Evolutionary conservation across 2,888 invertebrate genomes (phyloP), one percentile per base, ranked within the genome.

Genomic region (Tineola bisselliella): DNA sequence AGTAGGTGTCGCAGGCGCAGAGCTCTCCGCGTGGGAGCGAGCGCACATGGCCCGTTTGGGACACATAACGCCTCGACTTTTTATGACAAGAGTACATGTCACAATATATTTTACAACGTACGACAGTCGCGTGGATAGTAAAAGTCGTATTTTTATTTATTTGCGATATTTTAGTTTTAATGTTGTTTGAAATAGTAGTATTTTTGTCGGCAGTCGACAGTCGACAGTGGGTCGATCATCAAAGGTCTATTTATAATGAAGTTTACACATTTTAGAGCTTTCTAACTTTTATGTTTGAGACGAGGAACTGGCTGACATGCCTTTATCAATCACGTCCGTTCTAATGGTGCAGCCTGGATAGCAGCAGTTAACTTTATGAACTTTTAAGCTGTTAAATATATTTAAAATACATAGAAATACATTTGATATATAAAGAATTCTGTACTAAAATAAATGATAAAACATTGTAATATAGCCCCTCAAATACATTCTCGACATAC

Each of bases 21-120:
- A n/a, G 5, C 15, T 69, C 86, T 79, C 76, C 79, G 86, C 86
- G 86, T 87, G 86, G 86, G 86, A 87, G 79, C 83, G 84, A 74
- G 78, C 79, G 83, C 84, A 84, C 84, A 86, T 84, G 86, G 84
- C 84, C 79, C 79, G 79, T 80, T 82, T 81, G 84, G 84, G 83
- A 82, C 82, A 78, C 81, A 62, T 78, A 79, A 82, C 81, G 78
- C 83, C 82, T 83, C 81, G 81, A 76, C 69, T 81, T 84, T 84
- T 84, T 83, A 84, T 76, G 77, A 82, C 74, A 73, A 71, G 65
- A 71, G 73, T 69, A 48, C 15, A 74, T 75, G 70, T 74, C 73
- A 74, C 71, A 70, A 67, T 67, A 72, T 70, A 69, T 72, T 70
- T 70, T 60, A 62, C 57, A 52, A 52, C 38, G 19, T 17, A 52